phyloP scores from a whole-genome alignment of 2,888 invertebrate genomes.

The Zhuqinia jingwanae region DNA sequence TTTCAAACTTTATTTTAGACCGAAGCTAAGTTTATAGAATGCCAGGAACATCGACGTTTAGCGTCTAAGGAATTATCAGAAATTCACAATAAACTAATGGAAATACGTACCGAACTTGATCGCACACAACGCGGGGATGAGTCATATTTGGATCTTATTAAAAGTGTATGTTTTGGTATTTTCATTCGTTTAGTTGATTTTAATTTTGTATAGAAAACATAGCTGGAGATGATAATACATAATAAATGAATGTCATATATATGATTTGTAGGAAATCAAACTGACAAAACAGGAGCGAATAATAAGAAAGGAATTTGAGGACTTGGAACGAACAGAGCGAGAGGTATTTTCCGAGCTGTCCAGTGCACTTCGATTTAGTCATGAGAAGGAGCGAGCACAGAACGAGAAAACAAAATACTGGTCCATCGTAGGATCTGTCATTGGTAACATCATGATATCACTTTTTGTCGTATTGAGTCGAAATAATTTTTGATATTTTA shows the following conservation, averaged over 20 bases:
- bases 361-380: constrained; percentile 89
- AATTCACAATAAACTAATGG: constrained; percentile 86
- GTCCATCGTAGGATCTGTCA: constrained; percentile 88
- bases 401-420: constrained; percentile 93
- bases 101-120: constrained; percentile 88
- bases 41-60: constrained; percentile 86
- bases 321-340: constrained; percentile 88
- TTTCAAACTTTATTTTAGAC: constrained; percentile 79
- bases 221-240: too few species aligned
- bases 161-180: constrained; percentile 82
- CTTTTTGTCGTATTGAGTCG: not conserved
- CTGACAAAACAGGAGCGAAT: constrained; percentile 82
- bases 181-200: not conserved
- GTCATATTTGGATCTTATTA: constrained; percentile 87
- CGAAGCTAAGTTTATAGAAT: constrained; percentile 85
- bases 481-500: not conserved
- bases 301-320: constrained; percentile 84
- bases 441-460: constrained; percentile 81
- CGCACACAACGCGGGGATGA: constrained; percentile 89
- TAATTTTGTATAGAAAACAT: not conserved
- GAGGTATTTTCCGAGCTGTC: constrained; percentile 88
- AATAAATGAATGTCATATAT: constrained; percentile 80
- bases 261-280: constrained; percentile 83
- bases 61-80: constrained; percentile 84
- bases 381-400: constrained; percentile 91